Evolutionary conservation across 2,797 vertebrate species (phyloP).

Genomic region (Coluber constrictor): DNA sequence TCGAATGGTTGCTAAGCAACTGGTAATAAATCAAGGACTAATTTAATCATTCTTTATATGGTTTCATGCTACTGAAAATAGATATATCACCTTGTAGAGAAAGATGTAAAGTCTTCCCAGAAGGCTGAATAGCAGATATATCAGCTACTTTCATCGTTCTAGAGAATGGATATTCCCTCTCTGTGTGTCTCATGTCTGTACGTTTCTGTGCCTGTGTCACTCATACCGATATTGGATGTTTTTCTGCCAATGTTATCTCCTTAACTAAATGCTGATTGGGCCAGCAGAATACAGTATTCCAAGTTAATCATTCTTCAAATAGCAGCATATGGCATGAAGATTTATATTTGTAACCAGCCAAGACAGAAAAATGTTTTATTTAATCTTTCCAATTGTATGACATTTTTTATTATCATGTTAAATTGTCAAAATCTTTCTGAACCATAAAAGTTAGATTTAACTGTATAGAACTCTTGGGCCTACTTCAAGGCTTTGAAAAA

Average conservation of each 20-base stretch:
- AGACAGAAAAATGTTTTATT: conserved; percentile 46
- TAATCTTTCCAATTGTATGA: conserved; percentile 57
- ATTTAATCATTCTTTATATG: neutral
- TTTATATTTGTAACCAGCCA: conserved; percentile 50
- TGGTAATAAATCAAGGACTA: neutral
- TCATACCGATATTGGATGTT: neutral
- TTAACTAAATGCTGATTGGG: conserved; percentile 59
- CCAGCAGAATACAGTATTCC: conserved; percentile 41
- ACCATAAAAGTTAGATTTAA: conserved; percentile 60
- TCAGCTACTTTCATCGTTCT: neutral
- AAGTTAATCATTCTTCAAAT: conserved; percentile 39
- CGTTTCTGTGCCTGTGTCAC: neutral
- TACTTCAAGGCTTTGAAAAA: conserved; percentile 62
- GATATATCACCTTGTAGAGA: neutral
- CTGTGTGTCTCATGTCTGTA: neutral
- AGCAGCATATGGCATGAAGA: conserved; percentile 42
- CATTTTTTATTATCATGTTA: conserved; percentile 64
- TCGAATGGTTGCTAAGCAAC: neutral
- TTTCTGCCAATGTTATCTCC: conserved; percentile 31
- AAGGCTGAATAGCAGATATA: neutral
- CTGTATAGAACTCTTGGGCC: conserved; percentile 60
- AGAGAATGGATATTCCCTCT: neutral
- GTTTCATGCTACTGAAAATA: neutral
- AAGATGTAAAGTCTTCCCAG: neutral
- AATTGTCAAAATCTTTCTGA: conserved; percentile 61